Evolutionary conservation across 2,888 invertebrate genomes (phyloP).

Genomic region (Melikaiella ostensackeni): DNA sequence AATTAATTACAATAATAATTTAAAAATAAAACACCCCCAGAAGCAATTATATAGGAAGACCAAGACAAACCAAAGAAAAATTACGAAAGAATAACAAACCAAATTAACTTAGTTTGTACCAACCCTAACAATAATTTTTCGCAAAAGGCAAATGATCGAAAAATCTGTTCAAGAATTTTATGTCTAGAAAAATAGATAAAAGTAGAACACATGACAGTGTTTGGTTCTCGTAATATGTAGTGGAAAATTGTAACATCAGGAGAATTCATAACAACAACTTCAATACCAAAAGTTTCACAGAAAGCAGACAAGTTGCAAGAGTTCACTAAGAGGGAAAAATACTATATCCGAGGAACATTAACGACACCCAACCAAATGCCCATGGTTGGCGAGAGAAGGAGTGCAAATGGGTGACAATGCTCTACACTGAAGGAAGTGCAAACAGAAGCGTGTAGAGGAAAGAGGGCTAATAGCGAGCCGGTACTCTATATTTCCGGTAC

Average conservation of each 20-base stretch:
- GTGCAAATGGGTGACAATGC: neutral
- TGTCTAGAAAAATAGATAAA: too few species aligned
- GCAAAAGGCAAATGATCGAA: too few species aligned
- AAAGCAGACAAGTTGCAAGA: neutral
- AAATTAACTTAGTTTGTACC: too few species aligned
- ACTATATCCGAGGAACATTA: neutral
- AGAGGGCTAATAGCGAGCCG: neutral
- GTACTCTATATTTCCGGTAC: slow-evolving; percentile 14
- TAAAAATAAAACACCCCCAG: too few species aligned
- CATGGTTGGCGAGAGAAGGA: neutral
- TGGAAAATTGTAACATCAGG: neutral
- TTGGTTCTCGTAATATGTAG: too few species aligned
- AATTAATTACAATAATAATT: too few species aligned
- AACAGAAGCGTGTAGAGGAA: neutral
- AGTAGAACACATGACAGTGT: too few species aligned
- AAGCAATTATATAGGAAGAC: too few species aligned
- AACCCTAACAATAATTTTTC: too few species aligned
- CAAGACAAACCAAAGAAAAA: too few species aligned
- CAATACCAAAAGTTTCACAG: neutral
- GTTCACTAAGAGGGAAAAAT: neutral
- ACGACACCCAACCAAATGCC: neutral
- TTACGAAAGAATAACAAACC: too few species aligned
- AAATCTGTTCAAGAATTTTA: too few species aligned
- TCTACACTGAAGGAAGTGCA: slow-evolving; percentile 5
- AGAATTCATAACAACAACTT: neutral